Evolutionary conservation across 2,797 vertebrate genomes (phyloP).

Genomic region (Anas flavirostris): DNA sequence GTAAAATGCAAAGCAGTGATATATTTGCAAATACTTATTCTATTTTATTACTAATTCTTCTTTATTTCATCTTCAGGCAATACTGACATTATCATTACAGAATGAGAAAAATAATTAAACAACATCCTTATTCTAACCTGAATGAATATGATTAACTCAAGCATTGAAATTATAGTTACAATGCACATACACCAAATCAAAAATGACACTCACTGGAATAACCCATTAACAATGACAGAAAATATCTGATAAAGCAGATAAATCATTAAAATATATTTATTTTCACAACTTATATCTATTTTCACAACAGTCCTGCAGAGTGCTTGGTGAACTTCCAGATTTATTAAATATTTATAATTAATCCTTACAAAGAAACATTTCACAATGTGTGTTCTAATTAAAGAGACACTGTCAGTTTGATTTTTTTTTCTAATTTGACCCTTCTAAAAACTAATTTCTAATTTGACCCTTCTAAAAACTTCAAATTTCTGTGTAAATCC

Average conservation of each 20-base stretch:
- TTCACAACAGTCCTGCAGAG: conserved; percentile 51
- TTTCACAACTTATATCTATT: conserved; percentile 63
- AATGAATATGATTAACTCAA: background rate
- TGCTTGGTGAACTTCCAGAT: conserved; percentile 64
- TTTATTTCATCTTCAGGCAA: conserved; percentile 2
- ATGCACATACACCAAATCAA: background rate
- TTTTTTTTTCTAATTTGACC: conserved; percentile 34
- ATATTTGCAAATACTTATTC: background rate
- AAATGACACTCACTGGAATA: conserved; percentile 4
- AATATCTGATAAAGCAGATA: conserved; percentile 49
- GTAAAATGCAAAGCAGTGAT: background rate
- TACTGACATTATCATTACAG: background rate
- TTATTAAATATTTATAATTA: conserved; percentile 76
- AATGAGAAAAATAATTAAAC: background rate
- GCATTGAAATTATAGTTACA: background rate
- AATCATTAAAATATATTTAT: conserved; percentile 52
- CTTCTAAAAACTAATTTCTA: background rate
- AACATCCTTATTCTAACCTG: background rate
- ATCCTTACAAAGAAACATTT: conserved; percentile 67
- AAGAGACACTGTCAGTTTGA: conserved; percentile 63
- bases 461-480: conserved; percentile 17
- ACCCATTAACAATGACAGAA: conserved; percentile 23
- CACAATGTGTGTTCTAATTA: conserved; percentile 69
- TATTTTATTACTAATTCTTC: conserved; percentile 2
- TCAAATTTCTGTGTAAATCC: background rate